Evolutionary conservation across 2,113 vertebrate genomes (phyloP), one percentile per base, ranked within the genome.

Genomic region (Scomber scombrus): DNA sequence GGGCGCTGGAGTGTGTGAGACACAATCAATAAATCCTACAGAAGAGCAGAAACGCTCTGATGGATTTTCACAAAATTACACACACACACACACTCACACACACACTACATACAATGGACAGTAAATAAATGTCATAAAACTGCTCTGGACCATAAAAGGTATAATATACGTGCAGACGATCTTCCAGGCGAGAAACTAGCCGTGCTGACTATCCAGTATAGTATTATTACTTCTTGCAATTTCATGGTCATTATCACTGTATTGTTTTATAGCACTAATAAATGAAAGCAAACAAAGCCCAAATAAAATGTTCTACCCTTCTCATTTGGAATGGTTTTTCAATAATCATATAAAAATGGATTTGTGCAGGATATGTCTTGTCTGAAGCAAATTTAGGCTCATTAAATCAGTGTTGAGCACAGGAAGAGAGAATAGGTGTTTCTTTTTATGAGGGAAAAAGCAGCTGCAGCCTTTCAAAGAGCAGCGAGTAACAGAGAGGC

Each of bases 11-110:
- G 65, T 51, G 70, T 61, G 69, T 67, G 79, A 62, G 73, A 64
- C 47, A 79, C 11, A 18, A 82, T 90, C 87, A 52, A 87, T 87
- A 82, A 82, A 72, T 84, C 56, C 58, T 8, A 55, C 61, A 45
- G 49, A 75, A 55, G n/a, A 57, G 56, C 21, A 12, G 50, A 84
- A 78, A 64, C 2, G 16, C 72, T 79, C 45, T 8, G 1, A 81
- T 83, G 55, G 57, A 77, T 80, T 86, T 80, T 51, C 81, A 78
- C 23, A 77, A 71, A 86, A 61, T 78, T 78, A 55, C 81, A 26
- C 45, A 46, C 6, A 56, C 8, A 45, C 62, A 70, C 9, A 40
- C 16, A 19, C 16, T 49, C 45, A 54, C 34, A 40, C 34, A 40
- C 34, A 7, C 8, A 7, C 34, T 9, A 40, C 47, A 74, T 71